phyloP scores from a whole-genome alignment of 1,140 invertebrate species.

The Diabrotica virgifera region DNA sequence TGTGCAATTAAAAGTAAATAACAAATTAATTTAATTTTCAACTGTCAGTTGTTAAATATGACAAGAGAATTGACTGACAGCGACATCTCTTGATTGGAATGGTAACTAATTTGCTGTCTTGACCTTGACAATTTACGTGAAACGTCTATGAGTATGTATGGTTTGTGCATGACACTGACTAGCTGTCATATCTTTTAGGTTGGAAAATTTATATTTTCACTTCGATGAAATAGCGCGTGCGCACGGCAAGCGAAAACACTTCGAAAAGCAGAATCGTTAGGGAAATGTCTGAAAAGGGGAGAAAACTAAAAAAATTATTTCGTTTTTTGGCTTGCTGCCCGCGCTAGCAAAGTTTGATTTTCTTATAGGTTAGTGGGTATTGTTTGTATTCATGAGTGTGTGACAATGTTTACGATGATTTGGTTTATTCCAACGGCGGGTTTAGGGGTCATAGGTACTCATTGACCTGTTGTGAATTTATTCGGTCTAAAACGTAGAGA shows the following conservation, averaged over 20 bases:
- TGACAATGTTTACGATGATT: background rate
- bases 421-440: background rate
- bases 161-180: no score
- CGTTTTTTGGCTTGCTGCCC: background rate
- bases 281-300: background rate
- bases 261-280: background rate
- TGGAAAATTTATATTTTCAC: background rate
- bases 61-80: no score
- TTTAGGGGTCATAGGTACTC: background rate
- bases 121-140: no score
- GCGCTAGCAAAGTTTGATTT: background rate
- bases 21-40: no score
- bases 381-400: slow-evolving; percentile 2
- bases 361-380: background rate
- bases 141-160: no score
- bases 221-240: background rate
- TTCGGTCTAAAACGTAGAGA: background rate
- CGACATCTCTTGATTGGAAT: no score
- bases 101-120: no score
- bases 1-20: no score
- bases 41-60: no score
- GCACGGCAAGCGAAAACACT: background rate
- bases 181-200: background rate
- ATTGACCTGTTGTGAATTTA: background rate
- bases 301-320: background rate